phyloP scores from a whole-genome alignment of 2,113 vertebrate species.

The Zosterops hypoxanthus region DNA sequence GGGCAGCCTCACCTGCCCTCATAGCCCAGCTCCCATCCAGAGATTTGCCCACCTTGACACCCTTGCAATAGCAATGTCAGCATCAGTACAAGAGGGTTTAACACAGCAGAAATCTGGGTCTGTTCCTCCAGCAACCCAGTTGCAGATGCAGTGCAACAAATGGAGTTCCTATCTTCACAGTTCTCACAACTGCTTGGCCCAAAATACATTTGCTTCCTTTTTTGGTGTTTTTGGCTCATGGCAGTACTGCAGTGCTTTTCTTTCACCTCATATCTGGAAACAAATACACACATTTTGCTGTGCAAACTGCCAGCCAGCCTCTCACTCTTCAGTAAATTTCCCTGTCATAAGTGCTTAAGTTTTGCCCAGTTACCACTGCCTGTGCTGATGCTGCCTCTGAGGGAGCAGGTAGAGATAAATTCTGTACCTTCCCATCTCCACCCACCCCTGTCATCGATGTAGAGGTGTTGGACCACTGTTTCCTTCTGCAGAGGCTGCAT shows the following conservation, averaged over 20 bases:
- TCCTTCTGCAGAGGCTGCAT: neutral
- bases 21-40: neutral
- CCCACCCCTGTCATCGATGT: fast-evolving
- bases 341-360: neutral
- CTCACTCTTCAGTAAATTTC: neutral
- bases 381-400: neutral
- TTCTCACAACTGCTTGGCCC: neutral
- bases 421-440: neutral
- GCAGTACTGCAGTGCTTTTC: neutral
- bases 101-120: neutral
- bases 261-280: neutral
- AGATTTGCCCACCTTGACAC: neutral
- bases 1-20: neutral
- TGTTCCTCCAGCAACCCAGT: neutral
- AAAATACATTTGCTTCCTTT: neutral
- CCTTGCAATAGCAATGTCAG: neutral
- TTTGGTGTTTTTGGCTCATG: neutral
- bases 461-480: neutral
- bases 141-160: neutral
- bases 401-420: neutral
- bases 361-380: neutral
- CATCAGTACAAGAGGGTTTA: neutral
- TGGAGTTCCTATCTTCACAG: neutral
- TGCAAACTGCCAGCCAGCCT: neutral
- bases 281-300: neutral